Base-by-base conservation (phyloP, 92 coral and sea anemone species). In the Phenganax marumi region DNA sequence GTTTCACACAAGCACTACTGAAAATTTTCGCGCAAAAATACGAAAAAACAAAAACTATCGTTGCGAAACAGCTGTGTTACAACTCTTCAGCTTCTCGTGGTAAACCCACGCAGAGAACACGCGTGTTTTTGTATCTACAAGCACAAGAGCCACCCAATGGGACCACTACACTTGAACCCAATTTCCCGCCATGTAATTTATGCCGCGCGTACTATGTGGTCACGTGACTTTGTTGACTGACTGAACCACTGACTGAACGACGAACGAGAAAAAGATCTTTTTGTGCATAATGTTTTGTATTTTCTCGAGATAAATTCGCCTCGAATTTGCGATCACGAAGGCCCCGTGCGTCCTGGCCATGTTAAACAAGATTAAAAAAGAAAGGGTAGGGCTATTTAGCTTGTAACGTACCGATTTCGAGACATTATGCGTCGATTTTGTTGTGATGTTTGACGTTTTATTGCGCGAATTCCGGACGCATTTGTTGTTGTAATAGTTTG, bases 301-400 rank as follows among this genome's bases (percentile, higher is more conserved):
- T 33, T 33, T 33, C 43, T 33, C 43, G 43, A 76, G 81, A 10
- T 25, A 54, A 76, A 57, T 76, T 54, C 6, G 58, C 49, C 5
- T 33, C 43, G 43, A 33, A 33, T 33, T 33, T 17, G 68, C 12
- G 12, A 48, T n/a, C 16, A 21, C 49, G 19, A 52, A 62, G 65
- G 81, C 68, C 68, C 81, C 81, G 24, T 76, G 68, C 57, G 68
- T 24, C 68, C 25, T 54, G 81, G 50, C 17, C 23, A 94, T 94
- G 98, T 97, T 97, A 77, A 94, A 92, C 89, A 94, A 94, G 89
- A 87, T 91, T 76, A 92, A 92, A 81, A 94, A 92, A 86, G 97
- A 92, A 43, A 94, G 92, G 98, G 98, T 94, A 86, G 66, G 83
- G 47, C 0, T 76, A 50, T 0, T 19, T 18, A 8, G 57, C 62